A percentile compares a stretch with the other conserved stretches of the same genome.
These are phyloP conservation scores for Plutella xylostella DNA, from an alignment of 2,888 invertebrate genomes.

Conservation along the genomic window DNA sequence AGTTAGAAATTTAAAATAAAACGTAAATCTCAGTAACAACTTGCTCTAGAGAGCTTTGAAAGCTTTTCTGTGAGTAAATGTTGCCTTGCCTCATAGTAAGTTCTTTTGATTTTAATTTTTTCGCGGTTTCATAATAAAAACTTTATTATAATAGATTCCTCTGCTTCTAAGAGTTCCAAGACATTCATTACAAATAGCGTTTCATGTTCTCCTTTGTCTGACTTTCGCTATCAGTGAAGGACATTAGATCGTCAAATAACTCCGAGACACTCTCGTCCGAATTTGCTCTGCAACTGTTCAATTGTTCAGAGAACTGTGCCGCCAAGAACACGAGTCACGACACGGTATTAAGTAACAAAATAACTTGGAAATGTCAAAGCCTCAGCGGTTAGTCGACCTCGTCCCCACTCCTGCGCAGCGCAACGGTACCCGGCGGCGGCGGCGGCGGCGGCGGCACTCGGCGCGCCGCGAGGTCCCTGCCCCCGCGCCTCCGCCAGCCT, in stretches of 20 bases:
- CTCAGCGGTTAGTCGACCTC: conserved; percentile 15
- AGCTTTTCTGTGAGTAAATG: too few species aligned
- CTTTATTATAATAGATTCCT: too few species aligned
- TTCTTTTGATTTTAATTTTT: too few species aligned
- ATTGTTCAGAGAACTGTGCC: conserved; percentile 18
- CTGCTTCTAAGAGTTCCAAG: too few species aligned
- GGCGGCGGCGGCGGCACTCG: neutral
- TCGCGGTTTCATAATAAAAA: too few species aligned
- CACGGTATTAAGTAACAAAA: conserved; percentile 47
- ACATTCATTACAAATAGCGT: too few species aligned
- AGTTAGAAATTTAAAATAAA: too few species aligned
- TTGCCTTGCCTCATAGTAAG: too few species aligned
- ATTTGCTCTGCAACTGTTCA: neutral
- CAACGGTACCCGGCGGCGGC: conserved; percentile 2
- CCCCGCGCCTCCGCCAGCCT: neutral
- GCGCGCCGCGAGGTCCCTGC: conserved; percentile 5
- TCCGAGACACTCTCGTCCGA: neutral
- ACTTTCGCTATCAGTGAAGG: conserved; percentile 6
- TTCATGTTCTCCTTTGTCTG: neutral
- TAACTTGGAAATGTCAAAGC: conserved; percentile 59
- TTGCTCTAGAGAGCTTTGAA: too few species aligned
- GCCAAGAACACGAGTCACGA: conserved; percentile 36
- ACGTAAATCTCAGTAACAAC: too few species aligned
- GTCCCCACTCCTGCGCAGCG: neutral
- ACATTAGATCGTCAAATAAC: neutral